phyloP scores from a whole-genome alignment of 2,113 vertebrate species.

The Cairina moschata region DNA sequence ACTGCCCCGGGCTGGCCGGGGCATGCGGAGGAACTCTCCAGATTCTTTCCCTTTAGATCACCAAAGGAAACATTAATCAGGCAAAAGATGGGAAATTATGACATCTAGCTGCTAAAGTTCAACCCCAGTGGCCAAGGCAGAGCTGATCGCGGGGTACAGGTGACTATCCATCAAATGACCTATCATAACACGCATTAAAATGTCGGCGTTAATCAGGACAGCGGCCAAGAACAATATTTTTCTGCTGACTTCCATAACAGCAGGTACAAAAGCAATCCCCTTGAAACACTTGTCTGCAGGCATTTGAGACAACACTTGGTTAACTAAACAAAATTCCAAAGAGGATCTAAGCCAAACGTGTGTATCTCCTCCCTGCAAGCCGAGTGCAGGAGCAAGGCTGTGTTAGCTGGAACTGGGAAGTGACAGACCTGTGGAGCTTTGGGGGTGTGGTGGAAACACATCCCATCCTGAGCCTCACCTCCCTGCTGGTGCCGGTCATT shows the following conservation, averaged over 20 bases:
- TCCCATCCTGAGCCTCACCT: not conserved
- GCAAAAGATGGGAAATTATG: slow-evolving; percentile 83
- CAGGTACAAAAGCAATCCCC: slow-evolving; percentile 77
- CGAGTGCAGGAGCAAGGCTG: not conserved
- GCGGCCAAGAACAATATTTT: slow-evolving; percentile 84
- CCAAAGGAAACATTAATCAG: slow-evolving; percentile 82
- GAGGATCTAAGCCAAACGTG: not conserved
- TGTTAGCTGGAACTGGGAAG: not conserved
- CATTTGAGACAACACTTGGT: not conserved
- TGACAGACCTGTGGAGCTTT: not conserved
- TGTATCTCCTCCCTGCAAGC: not conserved
- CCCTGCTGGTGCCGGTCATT: not conserved
- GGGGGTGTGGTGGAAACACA: not conserved
- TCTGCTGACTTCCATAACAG: slow-evolving; percentile 65
- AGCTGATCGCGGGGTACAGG: slow-evolving; percentile 79
- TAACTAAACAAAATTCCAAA: slow-evolving; percentile 52
- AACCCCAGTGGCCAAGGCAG: slow-evolving; percentile 65
- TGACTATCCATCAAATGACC: slow-evolving; percentile 84
- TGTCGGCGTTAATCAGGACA: slow-evolving; percentile 81
- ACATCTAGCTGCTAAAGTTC: slow-evolving; percentile 75
- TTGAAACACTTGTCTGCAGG: slow-evolving; percentile 63
- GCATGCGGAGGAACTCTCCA: slow-evolving; percentile 62
- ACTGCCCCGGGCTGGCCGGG: slow-evolving; percentile 32
- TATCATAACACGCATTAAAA: slow-evolving; percentile 82
- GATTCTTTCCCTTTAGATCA: slow-evolving; percentile 74